Evolutionary conservation across 2,797 vertebrate species (phyloP).

Genomic region (Danio aesculapii): DNA sequence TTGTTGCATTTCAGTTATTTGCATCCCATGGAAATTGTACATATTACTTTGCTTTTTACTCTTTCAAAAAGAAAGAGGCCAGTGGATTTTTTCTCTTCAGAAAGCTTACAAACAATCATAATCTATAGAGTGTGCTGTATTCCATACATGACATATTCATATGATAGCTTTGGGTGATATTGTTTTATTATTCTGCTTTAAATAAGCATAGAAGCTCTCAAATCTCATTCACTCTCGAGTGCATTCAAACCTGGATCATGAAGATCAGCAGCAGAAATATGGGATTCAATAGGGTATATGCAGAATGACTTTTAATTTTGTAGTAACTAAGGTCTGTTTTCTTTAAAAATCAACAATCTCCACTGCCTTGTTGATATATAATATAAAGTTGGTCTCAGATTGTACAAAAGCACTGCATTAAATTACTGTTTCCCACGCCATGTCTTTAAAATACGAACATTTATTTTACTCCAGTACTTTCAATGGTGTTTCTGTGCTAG

Average conservation of each 20-base stretch:
- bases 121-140: neutral
- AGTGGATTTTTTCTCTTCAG: neutral
- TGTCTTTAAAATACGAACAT: too few relatives aligned
- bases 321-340: too few relatives aligned
- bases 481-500: too few relatives aligned
- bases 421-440: too few relatives aligned
- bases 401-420: too few relatives aligned
- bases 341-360: too few relatives aligned
- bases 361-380: too few relatives aligned
- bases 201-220: slow-evolving; percentile 6
- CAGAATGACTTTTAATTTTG: too few relatives aligned
- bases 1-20: slow-evolving; percentile 26
- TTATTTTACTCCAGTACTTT: too few relatives aligned
- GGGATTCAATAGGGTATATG: neutral
- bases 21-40: slow-evolving; percentile 8
- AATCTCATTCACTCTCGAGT: slow-evolving; percentile 14
- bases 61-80: neutral
- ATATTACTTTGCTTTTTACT: neutral
- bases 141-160: slow-evolving; percentile 10
- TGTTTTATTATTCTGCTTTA: neutral
- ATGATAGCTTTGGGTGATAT: slow-evolving; percentile 9
- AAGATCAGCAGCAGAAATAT: neutral
- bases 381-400: too few relatives aligned
- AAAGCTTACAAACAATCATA: neutral
- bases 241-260: slow-evolving; percentile 7